Evolutionary conservation across 2,888 invertebrate genomes (phyloP), one percentile per base, ranked within the genome.

Genomic region (Glyphotaelius pellucidus): DNA sequence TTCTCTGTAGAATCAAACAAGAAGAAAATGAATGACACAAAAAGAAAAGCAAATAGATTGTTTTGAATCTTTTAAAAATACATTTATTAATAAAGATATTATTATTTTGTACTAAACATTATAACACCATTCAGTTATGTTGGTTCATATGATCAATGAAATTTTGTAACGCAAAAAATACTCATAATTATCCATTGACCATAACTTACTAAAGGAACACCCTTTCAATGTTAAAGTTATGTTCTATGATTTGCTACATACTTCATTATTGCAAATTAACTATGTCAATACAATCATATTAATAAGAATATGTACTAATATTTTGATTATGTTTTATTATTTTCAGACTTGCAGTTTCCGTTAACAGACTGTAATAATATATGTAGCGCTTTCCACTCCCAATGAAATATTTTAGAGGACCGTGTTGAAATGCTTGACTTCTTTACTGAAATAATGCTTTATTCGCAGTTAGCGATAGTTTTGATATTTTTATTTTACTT

Each of bases 401-500:
- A 0, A 19, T 52, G 0, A 52, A 52, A 52, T 52, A 52, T 52
- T 52, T 52, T 15, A 52, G 14, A 52, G 52, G 19, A 52, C 52
- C 81, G 30, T 25, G 19, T 19, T 83, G 83, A 83, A 31, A 83
- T 25, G 31, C 83, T 32, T 83, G 31, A 83, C 38, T 19, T 30
- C 14, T 86, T 42, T 2, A 67, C 67, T 9, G 67, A 67, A 67
- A 67, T 67, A 67, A 67, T 67, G 67, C 67, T 67, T 67, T 67
- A n/a, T 25, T 67, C 25, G 67, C 67, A n/a, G 7, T 67, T 67
- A 67, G 25, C 25, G 67, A 25, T 67, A 67, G 30, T 86, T 86
- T 86, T 86, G 86, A 86, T 38, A 38, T 83, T 83, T 32, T 83
- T 32, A 32, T 83, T 83, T 83, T 31, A 83, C 83, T 83, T 67